Conservation (phyloP, 2,113 vertebrate species). For the Prionailurus bengalensis region DNA sequence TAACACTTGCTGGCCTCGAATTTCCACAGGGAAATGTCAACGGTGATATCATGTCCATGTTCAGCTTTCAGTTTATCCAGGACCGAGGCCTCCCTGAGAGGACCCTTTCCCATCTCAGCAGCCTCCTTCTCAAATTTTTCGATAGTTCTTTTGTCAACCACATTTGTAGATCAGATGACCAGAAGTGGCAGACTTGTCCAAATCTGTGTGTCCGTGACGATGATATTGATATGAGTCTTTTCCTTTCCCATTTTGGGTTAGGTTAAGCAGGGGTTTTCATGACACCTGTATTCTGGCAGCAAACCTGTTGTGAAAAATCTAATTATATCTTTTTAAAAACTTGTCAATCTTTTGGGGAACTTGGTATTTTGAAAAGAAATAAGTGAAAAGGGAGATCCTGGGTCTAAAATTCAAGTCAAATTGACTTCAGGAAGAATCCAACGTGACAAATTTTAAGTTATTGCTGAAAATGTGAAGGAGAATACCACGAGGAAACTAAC, state of each 20-base stretch:
- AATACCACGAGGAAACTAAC: neutral
- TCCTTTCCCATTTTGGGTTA: neutral
- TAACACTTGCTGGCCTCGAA: neutral
- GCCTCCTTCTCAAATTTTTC: neutral
- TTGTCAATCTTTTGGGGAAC: neutral
- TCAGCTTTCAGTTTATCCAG: neutral
- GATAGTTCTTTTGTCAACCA: neutral
- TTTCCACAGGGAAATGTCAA: neutral
- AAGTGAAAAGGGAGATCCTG: neutral
- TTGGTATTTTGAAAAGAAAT: neutral
- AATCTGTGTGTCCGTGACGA: neutral
- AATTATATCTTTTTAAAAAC: neutral
- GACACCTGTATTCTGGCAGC: neutral
- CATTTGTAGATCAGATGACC: neutral
- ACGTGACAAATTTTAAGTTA: neutral
- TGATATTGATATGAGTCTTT: neutral
- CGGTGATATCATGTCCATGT: neutral
- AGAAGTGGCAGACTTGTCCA: neutral
- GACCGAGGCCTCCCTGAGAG: neutral
- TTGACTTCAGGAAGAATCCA: neutral
- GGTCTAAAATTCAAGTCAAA: slow-evolving; percentile 21
- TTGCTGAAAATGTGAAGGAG: neutral
- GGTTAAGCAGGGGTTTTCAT: neutral
- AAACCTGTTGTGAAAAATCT: neutral
- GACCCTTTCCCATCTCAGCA: neutral